A percentile compares a stretch with the other conserved stretches of the same genome.
phyloP scores from a whole-genome alignment of 1,140 invertebrate species.

The Drosophila sp. region DNA sequence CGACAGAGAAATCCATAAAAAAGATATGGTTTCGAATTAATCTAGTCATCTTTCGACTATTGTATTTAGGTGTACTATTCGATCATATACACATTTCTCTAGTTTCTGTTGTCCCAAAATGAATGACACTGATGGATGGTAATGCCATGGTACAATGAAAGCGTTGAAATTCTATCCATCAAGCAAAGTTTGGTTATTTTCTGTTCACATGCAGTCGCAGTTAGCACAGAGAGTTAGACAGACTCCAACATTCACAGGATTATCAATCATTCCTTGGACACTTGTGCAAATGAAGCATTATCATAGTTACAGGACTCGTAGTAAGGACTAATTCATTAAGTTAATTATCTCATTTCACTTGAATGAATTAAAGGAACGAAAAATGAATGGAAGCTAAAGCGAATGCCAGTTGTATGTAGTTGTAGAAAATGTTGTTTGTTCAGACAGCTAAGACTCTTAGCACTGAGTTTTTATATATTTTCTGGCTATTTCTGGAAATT shows the following conservation, averaged over 20 bases:
- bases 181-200: conserved; percentile 21
- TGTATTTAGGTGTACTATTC: not conserved
- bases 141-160: not conserved
- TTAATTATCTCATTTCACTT: not conserved
- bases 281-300: conserved; percentile 5
- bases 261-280: conserved; percentile 10
- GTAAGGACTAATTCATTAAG: conserved; percentile 6
- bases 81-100: conserved; percentile 1
- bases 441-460: too few species aligned
- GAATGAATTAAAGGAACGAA: not conserved
- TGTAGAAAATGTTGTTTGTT: too few species aligned
- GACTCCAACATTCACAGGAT: not conserved
- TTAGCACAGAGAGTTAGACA: conserved; percentile 2
- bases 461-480: too few species aligned
- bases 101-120: conserved; percentile 10
- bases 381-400: not conserved
- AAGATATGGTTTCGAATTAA: too few species aligned
- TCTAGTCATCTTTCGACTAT: too few species aligned
- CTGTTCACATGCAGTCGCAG: conserved; percentile 1
- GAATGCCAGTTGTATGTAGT: not conserved
- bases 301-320: not conserved
- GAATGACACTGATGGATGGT: conserved; percentile 49
- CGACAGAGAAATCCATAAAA: too few species aligned
- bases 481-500: too few species aligned
- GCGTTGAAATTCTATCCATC: conserved; percentile 4